Base-by-base conservation (phyloP, 1,140 invertebrate species). In the Dendrolimus punctatus region DNA sequence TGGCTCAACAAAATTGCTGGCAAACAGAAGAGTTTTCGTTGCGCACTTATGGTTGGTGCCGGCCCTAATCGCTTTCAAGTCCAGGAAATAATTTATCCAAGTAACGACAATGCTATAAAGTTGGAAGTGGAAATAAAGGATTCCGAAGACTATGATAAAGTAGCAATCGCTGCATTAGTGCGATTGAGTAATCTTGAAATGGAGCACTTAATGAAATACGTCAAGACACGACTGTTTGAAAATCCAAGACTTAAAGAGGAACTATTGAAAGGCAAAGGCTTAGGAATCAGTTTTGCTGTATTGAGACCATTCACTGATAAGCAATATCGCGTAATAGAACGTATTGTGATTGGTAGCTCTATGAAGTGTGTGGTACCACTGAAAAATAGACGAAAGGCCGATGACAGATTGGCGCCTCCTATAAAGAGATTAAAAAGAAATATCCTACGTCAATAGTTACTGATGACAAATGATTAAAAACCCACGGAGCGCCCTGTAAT, bases 51-150 rank as follows among this genome's bases (percentile, higher is more conserved):
- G 73, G 64, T 66, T 4, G 81, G 81, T 38, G 68, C 77, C 23
- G 81, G 81, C 5, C 81, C 81, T 6, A 82, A 85, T 55, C 63
- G 81, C 49, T 85, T 85, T 51, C 73, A 80, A 52, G 53, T 82
- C 2, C 74, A 76, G 58, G 67, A 82, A 63, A 70, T 75, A 36
- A 80, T 85, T 37, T 85, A 85, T 49, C 81, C 81, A 6, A 60
- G 59, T 9, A 53, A 52, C 44, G 66, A 71, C 6, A 50, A 67
- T 37, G 62, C 71, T 51, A 54, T 80, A 4, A 73, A 71, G 53
- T 52, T 85, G 0, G 73, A 82, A 69, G 77, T 85, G 0, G 79
- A 82, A 53, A 51, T 71, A 0, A 73, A 64, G 52, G 75, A 82
- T 7, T 78, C 76, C 0, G 81, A 82, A 54, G 81, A 85, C 59